Conservation (phyloP, 2,797 vertebrate species). For the Mus caroli region DNA sequence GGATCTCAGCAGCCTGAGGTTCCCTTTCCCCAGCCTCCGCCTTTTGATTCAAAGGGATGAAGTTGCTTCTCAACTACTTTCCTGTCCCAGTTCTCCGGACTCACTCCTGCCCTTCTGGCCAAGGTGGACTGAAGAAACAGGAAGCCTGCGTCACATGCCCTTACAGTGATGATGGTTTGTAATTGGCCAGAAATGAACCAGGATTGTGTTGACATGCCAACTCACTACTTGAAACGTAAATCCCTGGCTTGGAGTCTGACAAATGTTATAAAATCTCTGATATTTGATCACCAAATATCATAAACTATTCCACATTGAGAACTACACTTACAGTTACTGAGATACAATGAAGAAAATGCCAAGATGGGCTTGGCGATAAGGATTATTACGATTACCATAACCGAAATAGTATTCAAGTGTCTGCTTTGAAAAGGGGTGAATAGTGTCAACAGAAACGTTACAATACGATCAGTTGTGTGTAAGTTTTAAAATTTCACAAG, state of each 20-base stretch:
- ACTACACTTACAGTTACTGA: neutral
- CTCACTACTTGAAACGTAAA: neutral
- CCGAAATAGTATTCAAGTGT: too few relatives aligned
- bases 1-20: neutral
- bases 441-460: neutral
- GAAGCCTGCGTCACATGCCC: neutral
- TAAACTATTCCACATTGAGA: neutral
- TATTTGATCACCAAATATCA: neutral
- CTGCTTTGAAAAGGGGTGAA: neutral
- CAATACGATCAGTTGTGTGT: neutral
- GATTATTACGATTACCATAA: neutral
- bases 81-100: neutral
- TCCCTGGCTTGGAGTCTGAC: neutral
- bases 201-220: neutral
- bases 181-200: neutral
- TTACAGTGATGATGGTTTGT: neutral
- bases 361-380: neutral
- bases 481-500: conserved; percentile 34
- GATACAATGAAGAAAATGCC: neutral
- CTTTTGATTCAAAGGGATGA: neutral
- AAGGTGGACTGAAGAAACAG: neutral
- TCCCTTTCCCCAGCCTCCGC: neutral
- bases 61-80: neutral
- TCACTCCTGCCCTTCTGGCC: neutral
- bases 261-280: neutral